phyloP scores from a whole-genome alignment of 2,113 vertebrate genomes.

The Dromaius novaehollandiae region DNA sequence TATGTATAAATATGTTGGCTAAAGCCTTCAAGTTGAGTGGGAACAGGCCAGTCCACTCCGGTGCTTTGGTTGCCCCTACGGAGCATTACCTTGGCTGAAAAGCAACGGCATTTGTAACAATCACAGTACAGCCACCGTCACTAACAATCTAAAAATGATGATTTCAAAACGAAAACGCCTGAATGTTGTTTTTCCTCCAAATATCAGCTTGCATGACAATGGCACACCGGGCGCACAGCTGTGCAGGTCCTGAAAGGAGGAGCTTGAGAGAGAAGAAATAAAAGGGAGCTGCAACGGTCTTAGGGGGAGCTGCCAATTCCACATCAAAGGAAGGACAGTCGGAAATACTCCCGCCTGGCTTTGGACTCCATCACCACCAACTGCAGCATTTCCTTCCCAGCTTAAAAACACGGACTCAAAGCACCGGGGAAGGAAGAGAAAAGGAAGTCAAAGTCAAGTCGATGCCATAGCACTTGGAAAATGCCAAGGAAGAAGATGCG shows the following conservation, averaged over 20 bases:
- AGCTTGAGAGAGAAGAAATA: background rate
- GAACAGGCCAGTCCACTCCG: background rate
- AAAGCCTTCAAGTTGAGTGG: background rate
- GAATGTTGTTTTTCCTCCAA: background rate
- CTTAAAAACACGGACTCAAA: background rate
- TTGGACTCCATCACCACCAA: background rate
- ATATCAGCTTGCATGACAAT: background rate
- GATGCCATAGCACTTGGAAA: background rate
- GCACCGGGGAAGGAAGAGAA: background rate
- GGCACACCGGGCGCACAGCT: background rate
- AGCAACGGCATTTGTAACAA: background rate
- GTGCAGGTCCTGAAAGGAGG: background rate
- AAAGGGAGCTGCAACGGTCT: background rate
- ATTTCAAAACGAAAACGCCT: background rate
- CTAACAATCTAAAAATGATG: background rate
- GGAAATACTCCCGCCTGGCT: background rate
- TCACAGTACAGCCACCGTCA: background rate
- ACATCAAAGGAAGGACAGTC: constrained; percentile 12
- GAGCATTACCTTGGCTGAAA: background rate
- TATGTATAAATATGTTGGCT: background rate
- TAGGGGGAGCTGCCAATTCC: constrained; percentile 6
- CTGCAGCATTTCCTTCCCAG: background rate
- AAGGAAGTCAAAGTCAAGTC: background rate
- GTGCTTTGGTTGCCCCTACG: background rate
- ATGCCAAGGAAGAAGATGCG: accelerated